Conservation (phyloP, 2,797 vertebrate species). For the Hypotaenidia okinawae region DNA sequence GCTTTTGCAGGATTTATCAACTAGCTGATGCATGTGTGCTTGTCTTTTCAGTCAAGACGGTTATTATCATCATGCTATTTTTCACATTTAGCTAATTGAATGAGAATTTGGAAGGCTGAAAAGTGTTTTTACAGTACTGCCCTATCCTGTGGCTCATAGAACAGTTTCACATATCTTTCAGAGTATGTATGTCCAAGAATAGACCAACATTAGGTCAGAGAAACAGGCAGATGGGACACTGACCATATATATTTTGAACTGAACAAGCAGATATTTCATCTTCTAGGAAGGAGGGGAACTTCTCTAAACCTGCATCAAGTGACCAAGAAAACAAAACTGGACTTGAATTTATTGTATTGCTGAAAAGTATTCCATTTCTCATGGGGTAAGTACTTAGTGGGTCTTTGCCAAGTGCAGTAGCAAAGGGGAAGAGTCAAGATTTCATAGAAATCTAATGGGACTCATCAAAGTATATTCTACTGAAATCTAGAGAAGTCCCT, state of each 20-base stretch:
- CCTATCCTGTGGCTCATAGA: not conserved
- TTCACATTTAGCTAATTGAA: not conserved
- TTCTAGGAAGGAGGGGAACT: not conserved
- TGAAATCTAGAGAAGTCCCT: not conserved
- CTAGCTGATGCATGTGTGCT: not conserved
- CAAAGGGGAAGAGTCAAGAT: not conserved
- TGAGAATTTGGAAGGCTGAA: not conserved
- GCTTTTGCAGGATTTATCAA: not conserved
- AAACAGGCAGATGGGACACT: not conserved
- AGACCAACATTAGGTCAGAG: not conserved
- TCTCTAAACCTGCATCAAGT: not conserved
- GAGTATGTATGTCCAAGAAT: not conserved
- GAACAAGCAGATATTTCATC: not conserved
- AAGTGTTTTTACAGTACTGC: not conserved
- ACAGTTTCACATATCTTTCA: not conserved
- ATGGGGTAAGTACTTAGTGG: accelerated
- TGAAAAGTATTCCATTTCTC: not conserved
- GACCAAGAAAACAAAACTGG: not conserved
- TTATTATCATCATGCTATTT: not conserved
- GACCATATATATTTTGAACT: not conserved
- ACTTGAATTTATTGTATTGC: not conserved
- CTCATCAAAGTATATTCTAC: not conserved
- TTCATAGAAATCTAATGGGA: not conserved
- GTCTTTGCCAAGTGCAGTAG: not conserved
- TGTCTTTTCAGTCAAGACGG: not conserved